These are phyloP conservation scores for Sericinus montela DNA, from an alignment of 2,888 invertebrate genomes.

Conservation along the genomic window DNA sequence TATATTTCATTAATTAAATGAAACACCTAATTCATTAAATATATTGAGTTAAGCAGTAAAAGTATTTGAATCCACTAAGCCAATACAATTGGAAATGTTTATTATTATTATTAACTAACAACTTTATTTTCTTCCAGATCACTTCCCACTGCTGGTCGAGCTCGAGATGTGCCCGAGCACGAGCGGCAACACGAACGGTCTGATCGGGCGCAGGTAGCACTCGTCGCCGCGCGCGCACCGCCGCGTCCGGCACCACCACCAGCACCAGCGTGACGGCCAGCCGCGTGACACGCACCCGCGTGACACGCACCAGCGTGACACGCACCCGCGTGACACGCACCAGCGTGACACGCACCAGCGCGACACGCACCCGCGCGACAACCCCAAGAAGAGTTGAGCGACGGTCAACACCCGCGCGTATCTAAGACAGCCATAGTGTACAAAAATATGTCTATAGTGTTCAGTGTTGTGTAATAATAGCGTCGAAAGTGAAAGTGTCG, in stretches of 20 bases:
- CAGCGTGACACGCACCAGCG: slow-evolving; percentile 9
- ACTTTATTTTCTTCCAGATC: slow-evolving; percentile 86
- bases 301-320: slow-evolving; percentile 21
- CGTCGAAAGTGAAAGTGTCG: slow-evolving; percentile 13
- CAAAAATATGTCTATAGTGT: background rate
- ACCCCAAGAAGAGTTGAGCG: slow-evolving; percentile 18
- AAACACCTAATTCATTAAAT: too few species aligned
- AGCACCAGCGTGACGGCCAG: slow-evolving; percentile 26
- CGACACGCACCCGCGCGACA: background rate
- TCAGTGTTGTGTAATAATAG: slow-evolving; percentile 4
- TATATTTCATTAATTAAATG: too few species aligned
- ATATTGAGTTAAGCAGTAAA: too few species aligned
- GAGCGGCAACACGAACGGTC: slow-evolving; percentile 86
- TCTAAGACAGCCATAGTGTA: background rate
- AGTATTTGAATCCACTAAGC: too few species aligned
- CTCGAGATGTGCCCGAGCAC: slow-evolving; percentile 92
- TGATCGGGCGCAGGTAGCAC: slow-evolving; percentile 92
- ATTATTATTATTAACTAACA: too few species aligned
- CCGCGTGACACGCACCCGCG: too few species aligned
- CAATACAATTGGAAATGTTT: too few species aligned
- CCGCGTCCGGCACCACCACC: slow-evolving; percentile 33
- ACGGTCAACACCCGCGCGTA: slow-evolving; percentile 10
- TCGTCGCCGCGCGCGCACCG: slow-evolving; percentile 32
- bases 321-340: slow-evolving; percentile 13
- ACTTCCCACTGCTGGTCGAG: slow-evolving; percentile 94